Conservation (phyloP, 2,797 vertebrate species). For the Bradypodion ventrale region DNA sequence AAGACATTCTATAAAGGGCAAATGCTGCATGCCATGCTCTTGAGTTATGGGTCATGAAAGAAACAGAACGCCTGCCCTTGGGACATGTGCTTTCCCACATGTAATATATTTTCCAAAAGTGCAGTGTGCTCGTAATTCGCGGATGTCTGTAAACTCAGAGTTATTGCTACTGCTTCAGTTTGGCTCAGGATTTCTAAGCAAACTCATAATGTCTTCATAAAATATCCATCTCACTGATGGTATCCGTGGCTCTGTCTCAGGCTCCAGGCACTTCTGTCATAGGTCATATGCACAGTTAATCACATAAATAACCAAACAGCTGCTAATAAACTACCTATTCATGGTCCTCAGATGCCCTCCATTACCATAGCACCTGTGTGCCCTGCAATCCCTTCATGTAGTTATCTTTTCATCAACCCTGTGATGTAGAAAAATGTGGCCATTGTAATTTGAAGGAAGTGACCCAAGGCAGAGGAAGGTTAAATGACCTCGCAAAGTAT, state of each 20-base stretch:
- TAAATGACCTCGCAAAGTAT: background rate
- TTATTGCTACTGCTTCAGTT: slow-evolving; percentile 54
- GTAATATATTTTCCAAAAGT: slow-evolving; percentile 73
- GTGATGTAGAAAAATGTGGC: background rate
- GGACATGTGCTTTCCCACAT: slow-evolving; percentile 68
- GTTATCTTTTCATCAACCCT: slow-evolving; percentile 1
- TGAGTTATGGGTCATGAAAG: slow-evolving; percentile 73
- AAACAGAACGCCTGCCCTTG: slow-evolving; percentile 67
- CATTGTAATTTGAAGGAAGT: slow-evolving; percentile 9
- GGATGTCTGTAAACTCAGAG: slow-evolving; percentile 71
- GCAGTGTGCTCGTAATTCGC: slow-evolving; percentile 69
- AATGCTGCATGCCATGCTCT: slow-evolving; percentile 43
- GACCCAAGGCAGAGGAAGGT: slow-evolving; percentile 1
- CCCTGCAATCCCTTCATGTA: background rate
- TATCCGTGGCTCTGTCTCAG: background rate
- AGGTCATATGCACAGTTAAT: slow-evolving; percentile 45
- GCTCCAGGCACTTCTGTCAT: slow-evolving; percentile 25
- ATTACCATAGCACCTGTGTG: slow-evolving; percentile 25
- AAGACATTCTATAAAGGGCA: slow-evolving; percentile 61
- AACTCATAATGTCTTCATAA: slow-evolving; percentile 33
- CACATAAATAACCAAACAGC: slow-evolving; percentile 32
- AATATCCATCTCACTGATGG: slow-evolving; percentile 6
- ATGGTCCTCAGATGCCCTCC: slow-evolving; percentile 17
- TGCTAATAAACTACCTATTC: slow-evolving; percentile 4
- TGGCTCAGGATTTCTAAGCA: slow-evolving; percentile 56